Base-by-base conservation (phyloP, 2,113 vertebrate species). In the Corythoichthys intestinalis region DNA sequence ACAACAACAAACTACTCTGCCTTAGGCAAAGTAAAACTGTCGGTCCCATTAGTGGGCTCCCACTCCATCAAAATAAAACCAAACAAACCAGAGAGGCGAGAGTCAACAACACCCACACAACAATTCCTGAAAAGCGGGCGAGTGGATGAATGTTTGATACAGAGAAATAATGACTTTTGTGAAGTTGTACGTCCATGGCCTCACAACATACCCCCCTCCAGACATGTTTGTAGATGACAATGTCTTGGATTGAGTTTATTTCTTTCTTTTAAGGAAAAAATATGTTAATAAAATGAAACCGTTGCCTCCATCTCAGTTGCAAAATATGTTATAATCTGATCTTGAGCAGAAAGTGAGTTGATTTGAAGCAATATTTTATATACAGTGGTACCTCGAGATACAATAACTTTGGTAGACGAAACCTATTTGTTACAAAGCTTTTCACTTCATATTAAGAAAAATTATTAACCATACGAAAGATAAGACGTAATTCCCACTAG, bases 1-100 rank as follows among this genome's bases (percentile, higher is more conserved):
- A 61, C 28, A 78, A 78, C 41, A 75, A 76, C 48, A 64, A 63
- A n/a, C 48, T 53, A 46, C 54, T 70, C 72, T 50, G 68, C 65
- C 66, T 68, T 60, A n/a, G 39, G 69, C 47, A 70, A 70, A 60
- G 66, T 58, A 56, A 59, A 74, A 52, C 44, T 13, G 54, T 62
- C 58, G 17, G 66, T 35, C 67, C 48, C 52, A 60, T 65, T 69
- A 79, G 72, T 64, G 37, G 15, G 67, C 71, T 2, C 67, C 71
- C 73, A 73, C 72, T 59, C 60, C 49, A 48, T 74, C 49, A 58
- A 38, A 76, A 68, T 47, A 65, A 69, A 67, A 71, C 4, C 9
- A 60, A 62, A 48, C 62, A 60, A 1, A 71, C 63, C 17, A 73
- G 28, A 72, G 53, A 34, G 41, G 67, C 28, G 20, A 70, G 28